phyloP scores from a whole-genome alignment of 2,888 invertebrate species.

The Smittia aterrima region DNA sequence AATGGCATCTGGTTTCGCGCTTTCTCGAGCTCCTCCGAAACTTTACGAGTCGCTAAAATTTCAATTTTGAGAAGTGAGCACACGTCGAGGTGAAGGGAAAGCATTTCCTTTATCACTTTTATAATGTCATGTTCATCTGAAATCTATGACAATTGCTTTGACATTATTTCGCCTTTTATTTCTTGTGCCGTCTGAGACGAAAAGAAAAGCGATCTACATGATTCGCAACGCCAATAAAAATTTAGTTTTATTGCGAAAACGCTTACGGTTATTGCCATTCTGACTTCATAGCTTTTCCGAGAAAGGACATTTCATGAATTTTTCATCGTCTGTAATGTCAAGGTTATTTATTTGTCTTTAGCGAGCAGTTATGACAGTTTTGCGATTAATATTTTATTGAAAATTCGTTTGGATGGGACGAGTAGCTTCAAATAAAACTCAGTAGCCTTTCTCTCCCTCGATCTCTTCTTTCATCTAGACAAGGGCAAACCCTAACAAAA shows the following conservation, averaged over 20 bases:
- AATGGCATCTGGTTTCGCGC: conserved; percentile 15
- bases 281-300: not conserved
- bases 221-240: conserved; percentile 38
- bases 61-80: not conserved
- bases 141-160: conserved; percentile 41
- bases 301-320: conserved; percentile 35
- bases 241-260: conserved; percentile 38
- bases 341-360: conserved; percentile 15
- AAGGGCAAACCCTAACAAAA: too few relatives aligned
- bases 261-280: conserved; percentile 36
- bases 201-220: not conserved
- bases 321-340: conserved; percentile 36
- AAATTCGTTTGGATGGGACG: not conserved
- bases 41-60: not conserved
- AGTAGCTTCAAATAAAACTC: too few relatives aligned
- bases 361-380: not conserved
- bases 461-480: too few relatives aligned
- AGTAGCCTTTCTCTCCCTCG: too few relatives aligned
- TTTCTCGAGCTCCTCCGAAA: not conserved
- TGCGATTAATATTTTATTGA: not conserved
- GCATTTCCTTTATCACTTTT: conserved; percentile 28
- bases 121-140: conserved; percentile 30
- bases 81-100: not conserved
- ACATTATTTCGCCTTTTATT: conserved; percentile 28
- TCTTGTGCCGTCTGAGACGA: not conserved